phyloP scores from a whole-genome alignment of 2,113 vertebrate species.

The Alligator sinensis region DNA sequence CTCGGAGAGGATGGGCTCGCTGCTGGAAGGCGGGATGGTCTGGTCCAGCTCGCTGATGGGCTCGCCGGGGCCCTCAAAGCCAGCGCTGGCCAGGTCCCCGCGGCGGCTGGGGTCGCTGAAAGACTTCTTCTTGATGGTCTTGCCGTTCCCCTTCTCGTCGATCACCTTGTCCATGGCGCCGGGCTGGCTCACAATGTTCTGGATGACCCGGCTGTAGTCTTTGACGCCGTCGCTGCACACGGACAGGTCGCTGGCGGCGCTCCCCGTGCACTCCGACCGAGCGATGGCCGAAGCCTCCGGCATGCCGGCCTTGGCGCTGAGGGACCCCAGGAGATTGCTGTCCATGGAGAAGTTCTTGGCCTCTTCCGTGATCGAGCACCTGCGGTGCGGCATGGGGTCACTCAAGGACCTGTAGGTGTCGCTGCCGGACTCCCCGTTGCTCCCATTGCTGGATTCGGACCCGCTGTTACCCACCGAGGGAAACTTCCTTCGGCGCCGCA shows the following conservation, averaged over 20 bases:
- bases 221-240: slow-evolving; percentile 88
- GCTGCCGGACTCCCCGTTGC: slow-evolving; percentile 76
- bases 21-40: slow-evolving; percentile 91
- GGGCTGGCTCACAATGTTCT: slow-evolving; percentile 92
- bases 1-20: slow-evolving; percentile 92
- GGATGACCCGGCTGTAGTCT: slow-evolving; percentile 92
- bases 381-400: slow-evolving; percentile 95
- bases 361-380: slow-evolving; percentile 84
- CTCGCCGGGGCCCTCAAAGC: slow-evolving; percentile 83
- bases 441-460: slow-evolving; percentile 86
- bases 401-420: slow-evolving; percentile 93
- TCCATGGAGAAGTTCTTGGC: slow-evolving; percentile 90
- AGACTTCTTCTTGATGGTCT: slow-evolving; percentile 96
- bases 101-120: slow-evolving; percentile 97
- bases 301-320: slow-evolving; percentile 84
- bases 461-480: slow-evolving; percentile 83
- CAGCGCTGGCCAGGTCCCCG: slow-evolving; percentile 77
- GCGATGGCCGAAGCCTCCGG: slow-evolving; percentile 69
- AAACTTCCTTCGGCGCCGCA: slow-evolving; percentile 90
- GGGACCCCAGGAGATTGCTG: slow-evolving; percentile 92
- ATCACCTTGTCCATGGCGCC: slow-evolving; percentile 88
- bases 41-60: slow-evolving; percentile 91
- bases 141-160: slow-evolving; percentile 89
- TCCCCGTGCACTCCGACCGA: slow-evolving; percentile 84
- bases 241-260: slow-evolving; percentile 92